A percentile compares a stretch with the other conserved stretches of the same genome.
Evolutionary conservation across 2,113 vertebrate species (phyloP).

Genomic region (Cricetomys ansorgei): DNA sequence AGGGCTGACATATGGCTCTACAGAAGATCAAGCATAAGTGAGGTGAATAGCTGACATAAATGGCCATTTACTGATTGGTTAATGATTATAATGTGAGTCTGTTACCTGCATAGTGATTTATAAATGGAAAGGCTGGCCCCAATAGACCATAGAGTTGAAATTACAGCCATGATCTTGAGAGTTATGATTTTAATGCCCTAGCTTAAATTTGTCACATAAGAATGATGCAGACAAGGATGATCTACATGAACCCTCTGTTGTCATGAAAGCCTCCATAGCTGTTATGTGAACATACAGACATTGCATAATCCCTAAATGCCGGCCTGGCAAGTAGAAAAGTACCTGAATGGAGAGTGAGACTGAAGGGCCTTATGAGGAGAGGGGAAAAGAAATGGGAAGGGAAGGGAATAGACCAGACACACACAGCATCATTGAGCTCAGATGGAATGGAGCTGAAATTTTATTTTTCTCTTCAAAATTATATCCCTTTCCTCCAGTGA

Average conservation of each 20-base stretch:
- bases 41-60: neutral
- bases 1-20: neutral
- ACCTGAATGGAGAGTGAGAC: too few species aligned
- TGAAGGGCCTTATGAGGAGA: too few species aligned
- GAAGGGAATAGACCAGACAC: too few species aligned
- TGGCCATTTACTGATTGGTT: neutral
- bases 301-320: neutral
- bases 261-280: neutral
- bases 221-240: neutral
- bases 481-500: too few species aligned
- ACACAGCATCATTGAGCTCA: too few species aligned
- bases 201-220: neutral
- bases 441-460: too few species aligned
- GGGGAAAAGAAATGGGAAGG: too few species aligned
- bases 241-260: fast-evolving
- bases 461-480: too few species aligned
- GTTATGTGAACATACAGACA: neutral
- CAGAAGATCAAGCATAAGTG: neutral
- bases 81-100: neutral
- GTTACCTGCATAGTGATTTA: neutral
- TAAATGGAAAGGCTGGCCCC: neutral
- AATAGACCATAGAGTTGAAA: neutral
- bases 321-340: too few species aligned
- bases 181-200: neutral
- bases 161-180: neutral